Percentiles rank a stretch among this genome's conserved stretches.
Evolutionary conservation across 2,113 vertebrate genomes (phyloP).

Genomic region (Aix galericulata): DNA sequence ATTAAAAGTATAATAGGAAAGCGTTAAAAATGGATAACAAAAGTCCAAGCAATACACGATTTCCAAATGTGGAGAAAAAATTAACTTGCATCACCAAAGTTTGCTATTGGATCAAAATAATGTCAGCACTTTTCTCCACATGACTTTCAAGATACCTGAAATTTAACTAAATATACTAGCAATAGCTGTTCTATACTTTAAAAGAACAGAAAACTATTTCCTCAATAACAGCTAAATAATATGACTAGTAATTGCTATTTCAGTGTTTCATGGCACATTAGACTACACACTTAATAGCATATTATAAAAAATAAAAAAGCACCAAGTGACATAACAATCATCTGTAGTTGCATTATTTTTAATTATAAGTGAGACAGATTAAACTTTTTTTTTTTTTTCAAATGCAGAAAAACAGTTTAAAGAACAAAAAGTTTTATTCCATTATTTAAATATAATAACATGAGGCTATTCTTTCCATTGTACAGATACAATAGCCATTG

Average conservation of each 20-base stretch:
- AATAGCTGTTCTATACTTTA: neutral
- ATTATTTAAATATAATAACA: neutral
- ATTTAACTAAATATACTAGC: conserved; percentile 13
- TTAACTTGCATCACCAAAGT: neutral
- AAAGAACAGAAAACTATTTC: conserved; percentile 12
- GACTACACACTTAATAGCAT: neutral
- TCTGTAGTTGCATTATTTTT: conserved; percentile 1
- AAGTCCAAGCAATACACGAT: neutral
- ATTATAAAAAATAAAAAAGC: neutral
- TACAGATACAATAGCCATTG: conserved; percentile 34
- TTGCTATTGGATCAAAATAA: neutral
- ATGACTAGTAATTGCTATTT: conserved; percentile 4
- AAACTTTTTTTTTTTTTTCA: conserved; percentile 14
- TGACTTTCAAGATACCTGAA: neutral
- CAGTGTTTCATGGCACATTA: neutral
- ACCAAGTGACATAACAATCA: neutral
- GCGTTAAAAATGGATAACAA: neutral
- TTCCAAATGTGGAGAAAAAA: conserved; percentile 7
- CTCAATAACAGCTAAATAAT: conserved; percentile 20
- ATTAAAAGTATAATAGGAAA: neutral
- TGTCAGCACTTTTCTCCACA: conserved; percentile 20
- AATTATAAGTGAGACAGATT: neutral
- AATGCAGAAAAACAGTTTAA: neutral
- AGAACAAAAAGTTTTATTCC: conserved; percentile 17
- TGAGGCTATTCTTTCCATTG: neutral